phyloP scores from a whole-genome alignment of 2,888 invertebrate species.

The Watsonalla binaria region DNA sequence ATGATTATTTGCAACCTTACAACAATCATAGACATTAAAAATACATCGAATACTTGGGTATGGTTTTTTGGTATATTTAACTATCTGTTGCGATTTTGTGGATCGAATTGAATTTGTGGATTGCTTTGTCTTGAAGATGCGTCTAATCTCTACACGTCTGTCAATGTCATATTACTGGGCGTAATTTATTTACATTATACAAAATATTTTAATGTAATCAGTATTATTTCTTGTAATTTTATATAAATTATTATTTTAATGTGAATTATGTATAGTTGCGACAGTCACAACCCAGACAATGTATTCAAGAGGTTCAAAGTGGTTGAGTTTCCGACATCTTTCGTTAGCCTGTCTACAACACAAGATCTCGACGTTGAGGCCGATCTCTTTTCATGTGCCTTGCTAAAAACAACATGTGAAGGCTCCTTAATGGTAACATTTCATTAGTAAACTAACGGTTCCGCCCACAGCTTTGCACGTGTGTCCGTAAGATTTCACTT shows the following conservation, averaged over 20 bases:
- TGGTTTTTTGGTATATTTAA: no score
- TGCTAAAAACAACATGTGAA: conserved; percentile 56
- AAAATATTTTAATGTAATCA: neutral
- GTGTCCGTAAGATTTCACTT: no score
- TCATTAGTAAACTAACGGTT: conserved; percentile 2
- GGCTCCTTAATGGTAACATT: conserved; percentile 49
- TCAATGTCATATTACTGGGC: neutral
- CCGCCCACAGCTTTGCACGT: neutral
- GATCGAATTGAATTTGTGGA: no score
- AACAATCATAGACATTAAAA: no score
- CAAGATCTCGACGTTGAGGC: conserved; percentile 49
- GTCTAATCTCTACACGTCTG: neutral
- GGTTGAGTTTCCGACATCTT: conserved; percentile 61
- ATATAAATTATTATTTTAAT: conserved; percentile 2
- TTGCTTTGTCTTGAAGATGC: no score
- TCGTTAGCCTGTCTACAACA: conserved; percentile 50
- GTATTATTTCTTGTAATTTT: neutral
- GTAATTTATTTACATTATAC: no score
- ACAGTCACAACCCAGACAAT: conserved; percentile 46
- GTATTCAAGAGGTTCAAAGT: conserved; percentile 57
- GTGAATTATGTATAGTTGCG: conserved; percentile 32
- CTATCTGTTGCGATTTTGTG: no score
- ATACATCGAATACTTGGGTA: no score
- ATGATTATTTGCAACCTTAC: no score
- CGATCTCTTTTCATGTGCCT: conserved; percentile 49